These are phyloP conservation scores for Parambassis ranga DNA, from an alignment of 2,797 vertebrate genomes.

Conservation along the genomic window DNA sequence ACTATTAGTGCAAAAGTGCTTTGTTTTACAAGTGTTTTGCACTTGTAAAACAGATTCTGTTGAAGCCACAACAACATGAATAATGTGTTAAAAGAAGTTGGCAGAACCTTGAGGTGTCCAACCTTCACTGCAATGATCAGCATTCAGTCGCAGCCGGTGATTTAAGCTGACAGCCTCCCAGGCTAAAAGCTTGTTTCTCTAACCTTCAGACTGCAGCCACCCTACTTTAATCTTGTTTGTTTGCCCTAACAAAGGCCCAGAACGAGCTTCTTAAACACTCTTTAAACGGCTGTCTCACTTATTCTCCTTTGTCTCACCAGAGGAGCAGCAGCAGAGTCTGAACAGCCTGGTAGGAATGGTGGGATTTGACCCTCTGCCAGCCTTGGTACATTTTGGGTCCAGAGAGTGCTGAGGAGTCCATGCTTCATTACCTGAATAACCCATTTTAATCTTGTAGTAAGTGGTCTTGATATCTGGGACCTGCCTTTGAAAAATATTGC, in stretches of 20 bases:
- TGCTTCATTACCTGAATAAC: conserved; percentile 24
- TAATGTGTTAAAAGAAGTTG: too few relatives aligned
- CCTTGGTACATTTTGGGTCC: background rate
- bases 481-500: conserved; percentile 1
- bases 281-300: background rate
- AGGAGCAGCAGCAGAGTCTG: background rate
- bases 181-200: background rate
- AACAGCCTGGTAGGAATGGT: background rate
- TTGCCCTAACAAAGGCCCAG: background rate
- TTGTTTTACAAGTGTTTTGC: too few relatives aligned
- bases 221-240: background rate
- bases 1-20: too few relatives aligned
- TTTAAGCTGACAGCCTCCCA: background rate
- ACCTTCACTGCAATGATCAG: background rate
- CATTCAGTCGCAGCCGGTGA: conserved; percentile 4
- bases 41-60: too few relatives aligned
- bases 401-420: background rate
- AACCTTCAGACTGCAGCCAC: background rate
- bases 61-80: too few relatives aligned
- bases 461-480: background rate
- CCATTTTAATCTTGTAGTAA: conserved; percentile 11
- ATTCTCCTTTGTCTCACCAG: background rate
- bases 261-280: background rate
- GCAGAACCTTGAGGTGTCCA: background rate
- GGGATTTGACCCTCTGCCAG: background rate